These are phyloP conservation scores for Nematopogon swammerdamellus DNA, from an alignment of 2,888 invertebrate genomes.

Conservation along the genomic window DNA sequence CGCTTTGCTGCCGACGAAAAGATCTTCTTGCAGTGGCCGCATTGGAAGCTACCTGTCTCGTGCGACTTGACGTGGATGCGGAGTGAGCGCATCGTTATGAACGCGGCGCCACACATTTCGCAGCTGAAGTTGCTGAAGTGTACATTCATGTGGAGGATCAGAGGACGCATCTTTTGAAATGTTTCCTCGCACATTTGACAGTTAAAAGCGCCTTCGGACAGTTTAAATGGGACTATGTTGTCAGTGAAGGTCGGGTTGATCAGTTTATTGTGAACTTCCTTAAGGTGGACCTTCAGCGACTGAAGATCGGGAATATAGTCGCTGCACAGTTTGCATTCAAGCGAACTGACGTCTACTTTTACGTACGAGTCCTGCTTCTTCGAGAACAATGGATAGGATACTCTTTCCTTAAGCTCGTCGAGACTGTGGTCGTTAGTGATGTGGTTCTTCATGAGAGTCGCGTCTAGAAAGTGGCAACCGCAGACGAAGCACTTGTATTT, in stretches of 20 bases:
- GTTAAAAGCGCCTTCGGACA: constrained; percentile 23
- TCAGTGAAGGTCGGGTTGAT: constrained; percentile 24
- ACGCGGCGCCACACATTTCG: constrained; percentile 34
- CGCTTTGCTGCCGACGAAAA: constrained; percentile 31
- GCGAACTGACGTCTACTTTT: constrained; percentile 30
- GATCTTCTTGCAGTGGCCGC: constrained; percentile 34
- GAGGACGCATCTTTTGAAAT: constrained; percentile 25
- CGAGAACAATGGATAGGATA: constrained; percentile 19
- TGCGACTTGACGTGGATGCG: constrained; percentile 30
- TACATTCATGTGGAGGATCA: constrained; percentile 39
- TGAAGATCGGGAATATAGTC: constrained; percentile 17
- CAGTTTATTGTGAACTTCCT: constrained; percentile 22
- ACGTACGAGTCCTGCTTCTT: constrained; percentile 21
- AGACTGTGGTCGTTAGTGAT: constrained; percentile 18
- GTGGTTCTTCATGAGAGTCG: constrained; percentile 23
- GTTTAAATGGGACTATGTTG: constrained; percentile 34
- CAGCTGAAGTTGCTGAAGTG: constrained; percentile 41
- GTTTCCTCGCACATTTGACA: constrained; percentile 32
- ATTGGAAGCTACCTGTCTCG: constrained; percentile 29
- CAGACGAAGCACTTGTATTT: constrained; percentile 38
- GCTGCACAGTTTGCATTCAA: constrained; percentile 31
- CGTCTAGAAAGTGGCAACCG: constrained; percentile 19
- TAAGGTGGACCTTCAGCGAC: constrained; percentile 27
- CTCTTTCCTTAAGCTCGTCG: constrained; percentile 22
- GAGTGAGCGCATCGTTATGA: constrained; percentile 25